Conservation (phyloP, 2,888 invertebrate species). For the Pristionchus maxplancki region DNA sequence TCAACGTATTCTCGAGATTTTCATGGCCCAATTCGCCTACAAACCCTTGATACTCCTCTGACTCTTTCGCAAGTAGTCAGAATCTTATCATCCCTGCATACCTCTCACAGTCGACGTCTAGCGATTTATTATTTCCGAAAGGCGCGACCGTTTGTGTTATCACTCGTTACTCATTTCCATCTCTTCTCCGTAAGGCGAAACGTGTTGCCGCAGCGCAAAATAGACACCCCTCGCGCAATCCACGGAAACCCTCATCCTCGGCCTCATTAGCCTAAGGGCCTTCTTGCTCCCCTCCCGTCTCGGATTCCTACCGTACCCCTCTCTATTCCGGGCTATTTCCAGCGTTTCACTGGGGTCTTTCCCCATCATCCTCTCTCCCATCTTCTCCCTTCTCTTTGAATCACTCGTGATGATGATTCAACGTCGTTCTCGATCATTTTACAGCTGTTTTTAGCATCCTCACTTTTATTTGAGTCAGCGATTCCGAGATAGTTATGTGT, state of each 20-base stretch:
- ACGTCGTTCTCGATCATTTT: not conserved
- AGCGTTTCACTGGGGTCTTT: not conserved
- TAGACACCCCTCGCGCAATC: not conserved
- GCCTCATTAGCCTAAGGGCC: conserved; percentile 19
- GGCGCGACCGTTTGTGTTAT: not conserved
- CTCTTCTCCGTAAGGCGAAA: not conserved
- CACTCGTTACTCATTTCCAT: not conserved
- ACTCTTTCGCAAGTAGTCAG: not conserved
- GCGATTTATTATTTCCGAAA: conserved; percentile 1
- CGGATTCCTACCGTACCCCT: not conserved
- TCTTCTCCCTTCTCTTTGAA: not conserved
- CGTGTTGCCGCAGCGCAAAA: not conserved
- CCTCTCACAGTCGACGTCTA: not conserved
- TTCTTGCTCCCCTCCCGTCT: not conserved
- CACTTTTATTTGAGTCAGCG: not conserved
- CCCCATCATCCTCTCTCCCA: not conserved
- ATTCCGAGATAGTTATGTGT: not conserved
- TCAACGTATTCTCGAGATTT: too few species aligned
- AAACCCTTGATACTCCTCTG: not conserved
- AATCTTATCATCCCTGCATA: not conserved
- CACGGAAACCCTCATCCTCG: not conserved
- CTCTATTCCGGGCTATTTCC: not conserved
- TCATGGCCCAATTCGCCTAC: too few species aligned
- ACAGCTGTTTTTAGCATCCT: conserved; percentile 24
- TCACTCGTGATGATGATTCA: conserved; percentile 32